Evolutionary conservation across 2,797 vertebrate genomes (phyloP).

Genomic region (Brachyalestes nurse): DNA sequence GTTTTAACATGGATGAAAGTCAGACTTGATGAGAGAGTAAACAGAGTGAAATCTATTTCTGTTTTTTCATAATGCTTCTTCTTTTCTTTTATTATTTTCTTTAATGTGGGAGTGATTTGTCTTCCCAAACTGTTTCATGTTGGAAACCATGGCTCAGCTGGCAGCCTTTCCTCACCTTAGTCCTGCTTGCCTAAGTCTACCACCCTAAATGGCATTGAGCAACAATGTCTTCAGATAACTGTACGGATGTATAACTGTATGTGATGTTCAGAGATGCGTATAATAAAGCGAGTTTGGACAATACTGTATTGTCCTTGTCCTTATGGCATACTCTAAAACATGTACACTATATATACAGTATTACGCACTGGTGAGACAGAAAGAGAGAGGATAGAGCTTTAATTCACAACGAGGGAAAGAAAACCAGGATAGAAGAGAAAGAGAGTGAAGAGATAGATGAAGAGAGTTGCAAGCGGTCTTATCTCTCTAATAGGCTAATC

Average conservation of each 20-base stretch:
- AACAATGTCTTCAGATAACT: constrained; percentile 15
- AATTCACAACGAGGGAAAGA: constrained; percentile 16
- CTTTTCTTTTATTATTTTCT: background rate
- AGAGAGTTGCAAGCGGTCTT: constrained; percentile 40
- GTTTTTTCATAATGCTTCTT: background rate
- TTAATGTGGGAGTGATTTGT: background rate
- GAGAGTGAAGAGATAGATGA: constrained; percentile 31
- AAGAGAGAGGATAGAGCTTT: constrained; percentile 15
- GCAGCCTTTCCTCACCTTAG: constrained; percentile 7
- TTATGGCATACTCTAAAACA: constrained; percentile 35
- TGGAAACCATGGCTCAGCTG: background rate
- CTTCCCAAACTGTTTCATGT: background rate
- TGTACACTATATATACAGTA: constrained; percentile 23
- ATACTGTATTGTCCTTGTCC: constrained; percentile 42
- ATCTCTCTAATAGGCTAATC: constrained; percentile 57
- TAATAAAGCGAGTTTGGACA: constrained; percentile 26
- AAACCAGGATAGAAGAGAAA: constrained; percentile 4
- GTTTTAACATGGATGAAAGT: constrained; percentile 77
- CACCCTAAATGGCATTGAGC: background rate
- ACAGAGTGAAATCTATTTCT: background rate
- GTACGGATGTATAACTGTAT: constrained; percentile 11
- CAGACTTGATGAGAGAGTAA: constrained; percentile 48
- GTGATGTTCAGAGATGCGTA: constrained; percentile 23
- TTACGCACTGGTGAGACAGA: constrained; percentile 1
- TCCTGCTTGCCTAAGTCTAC: background rate